Evolutionary conservation across 2,113 vertebrate genomes (phyloP).

Genomic region (Brachypodius melanocephalos): DNA sequence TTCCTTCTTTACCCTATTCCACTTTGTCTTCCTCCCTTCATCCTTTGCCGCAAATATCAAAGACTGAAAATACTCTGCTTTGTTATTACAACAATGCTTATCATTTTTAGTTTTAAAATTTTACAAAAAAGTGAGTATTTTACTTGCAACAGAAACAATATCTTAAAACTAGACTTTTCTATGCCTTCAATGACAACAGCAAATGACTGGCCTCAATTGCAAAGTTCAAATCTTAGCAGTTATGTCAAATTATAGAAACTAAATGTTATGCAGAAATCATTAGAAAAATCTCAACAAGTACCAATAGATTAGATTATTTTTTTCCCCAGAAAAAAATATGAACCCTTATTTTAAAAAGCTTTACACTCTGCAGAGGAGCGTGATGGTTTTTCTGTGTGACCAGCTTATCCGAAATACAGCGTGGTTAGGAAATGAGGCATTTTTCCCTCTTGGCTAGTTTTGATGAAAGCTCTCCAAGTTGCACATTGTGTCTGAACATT

Average conservation of each 20-base stretch:
- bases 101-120: background rate
- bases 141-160: background rate
- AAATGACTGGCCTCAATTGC: background rate
- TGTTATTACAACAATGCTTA: background rate
- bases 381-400: slow-evolving; percentile 11
- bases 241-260: background rate
- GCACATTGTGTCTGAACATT: slow-evolving; percentile 57
- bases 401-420: background rate
- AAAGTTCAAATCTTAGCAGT: background rate
- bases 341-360: background rate
- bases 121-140: background rate
- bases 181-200: background rate
- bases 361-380: background rate
- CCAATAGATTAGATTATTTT: background rate
- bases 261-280: background rate
- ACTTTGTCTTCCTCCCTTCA: background rate
- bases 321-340: background rate
- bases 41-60: background rate
- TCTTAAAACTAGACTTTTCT: background rate
- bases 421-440: slow-evolving; percentile 48
- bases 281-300: background rate
- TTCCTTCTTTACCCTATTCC: background rate
- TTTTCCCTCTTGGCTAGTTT: slow-evolving; percentile 47
- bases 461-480: slow-evolving; percentile 62
- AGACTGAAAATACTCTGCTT: background rate